Evolutionary conservation across 2,113 vertebrate genomes (phyloP).

Genomic region (Zonotrichia leucophrys): DNA sequence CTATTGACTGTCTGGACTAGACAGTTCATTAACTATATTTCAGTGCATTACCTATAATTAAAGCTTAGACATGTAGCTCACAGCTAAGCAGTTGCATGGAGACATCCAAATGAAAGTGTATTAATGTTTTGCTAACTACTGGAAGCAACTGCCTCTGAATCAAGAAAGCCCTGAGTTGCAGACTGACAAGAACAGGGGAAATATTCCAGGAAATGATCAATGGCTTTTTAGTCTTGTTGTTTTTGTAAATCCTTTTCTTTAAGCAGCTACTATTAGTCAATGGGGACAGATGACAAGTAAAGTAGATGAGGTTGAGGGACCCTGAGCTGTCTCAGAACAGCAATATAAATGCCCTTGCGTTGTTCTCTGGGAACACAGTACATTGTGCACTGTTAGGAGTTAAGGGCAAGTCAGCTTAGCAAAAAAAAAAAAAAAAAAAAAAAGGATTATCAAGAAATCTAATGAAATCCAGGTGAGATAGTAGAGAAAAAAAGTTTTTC

Average conservation of each 20-base stretch:
- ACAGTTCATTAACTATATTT: slow-evolving; percentile 40
- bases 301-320: neutral
- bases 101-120: neutral
- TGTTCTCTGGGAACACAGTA: neutral
- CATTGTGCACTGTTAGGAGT: neutral
- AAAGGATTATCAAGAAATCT: neutral
- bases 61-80: neutral
- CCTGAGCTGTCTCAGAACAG: neutral
- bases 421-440: no score
- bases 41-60: slow-evolving; percentile 43
- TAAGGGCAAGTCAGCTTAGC: neutral
- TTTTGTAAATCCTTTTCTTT: neutral
- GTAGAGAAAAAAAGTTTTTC: neutral
- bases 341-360: neutral
- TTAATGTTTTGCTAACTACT: neutral
- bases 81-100: neutral
- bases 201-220: slow-evolving; percentile 15
- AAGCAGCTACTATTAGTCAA: neutral
- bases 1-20: slow-evolving; percentile 20
- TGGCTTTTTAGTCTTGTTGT: neutral
- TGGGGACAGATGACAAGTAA: neutral
- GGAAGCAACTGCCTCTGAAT: neutral
- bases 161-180: neutral
- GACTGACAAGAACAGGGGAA: neutral
- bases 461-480: neutral